phyloP scores from a whole-genome alignment of 2,888 invertebrate genomes.

The Leptinotarsa tumamoca region DNA sequence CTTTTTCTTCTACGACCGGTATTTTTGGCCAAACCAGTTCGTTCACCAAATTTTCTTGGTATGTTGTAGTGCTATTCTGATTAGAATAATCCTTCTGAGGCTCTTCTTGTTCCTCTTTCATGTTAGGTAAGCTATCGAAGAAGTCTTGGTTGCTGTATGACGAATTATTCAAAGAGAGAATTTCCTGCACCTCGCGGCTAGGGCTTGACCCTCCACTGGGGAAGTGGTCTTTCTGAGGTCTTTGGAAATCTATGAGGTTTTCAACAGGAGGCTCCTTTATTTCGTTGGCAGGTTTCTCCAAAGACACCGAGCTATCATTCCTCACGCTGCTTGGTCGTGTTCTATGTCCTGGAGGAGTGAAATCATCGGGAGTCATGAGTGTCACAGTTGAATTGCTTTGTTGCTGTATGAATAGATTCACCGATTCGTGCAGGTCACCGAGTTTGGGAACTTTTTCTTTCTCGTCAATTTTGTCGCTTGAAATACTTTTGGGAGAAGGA shows the following conservation, averaged over 20 bases:
- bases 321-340: conserved; percentile 61
- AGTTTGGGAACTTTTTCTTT: conserved; percentile 59
- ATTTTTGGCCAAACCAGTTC: conserved; percentile 56
- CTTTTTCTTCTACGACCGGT: conserved; percentile 52
- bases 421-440: conserved; percentile 63
- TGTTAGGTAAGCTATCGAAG: conserved; percentile 60
- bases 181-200: conserved; percentile 90
- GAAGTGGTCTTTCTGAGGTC: conserved; percentile 66
- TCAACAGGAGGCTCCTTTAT: conserved; percentile 52
- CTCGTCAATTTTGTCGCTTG: conserved; percentile 38
- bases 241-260: conserved; percentile 59
- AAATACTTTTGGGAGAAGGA: conserved; percentile 30
- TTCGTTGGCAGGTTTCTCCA: conserved; percentile 40
- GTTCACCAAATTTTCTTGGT: conserved; percentile 39
- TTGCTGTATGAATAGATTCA: conserved; percentile 62
- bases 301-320: conserved; percentile 40
- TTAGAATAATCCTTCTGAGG: conserved; percentile 49
- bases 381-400: conserved; percentile 68
- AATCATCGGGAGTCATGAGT: conserved; percentile 90
- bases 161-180: conserved; percentile 77
- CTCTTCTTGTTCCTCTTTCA: conserved; percentile 50
- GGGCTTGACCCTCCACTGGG: conserved; percentile 90
- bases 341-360: conserved; percentile 71
- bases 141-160: conserved; percentile 59
- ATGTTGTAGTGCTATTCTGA: conserved; percentile 35